Conservation (phyloP, 2,113 vertebrate genomes). For the Leptobrachium ailaonicum region DNA sequence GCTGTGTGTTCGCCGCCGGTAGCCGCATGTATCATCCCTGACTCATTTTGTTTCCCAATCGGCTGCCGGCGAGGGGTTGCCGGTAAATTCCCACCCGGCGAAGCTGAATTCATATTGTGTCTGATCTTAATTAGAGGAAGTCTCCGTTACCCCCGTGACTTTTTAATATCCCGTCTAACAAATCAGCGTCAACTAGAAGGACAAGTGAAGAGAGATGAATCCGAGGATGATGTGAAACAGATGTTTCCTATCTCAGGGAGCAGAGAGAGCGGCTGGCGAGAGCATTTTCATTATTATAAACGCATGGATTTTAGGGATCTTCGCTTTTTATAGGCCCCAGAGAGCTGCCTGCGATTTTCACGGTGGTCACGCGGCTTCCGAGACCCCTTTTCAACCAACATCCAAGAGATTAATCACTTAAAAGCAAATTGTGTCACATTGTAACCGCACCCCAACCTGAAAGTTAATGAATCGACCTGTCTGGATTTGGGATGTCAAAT, state of each 20-base stretch:
- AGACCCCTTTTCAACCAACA: no score
- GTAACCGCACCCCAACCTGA: no score
- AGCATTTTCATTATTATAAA: no score
- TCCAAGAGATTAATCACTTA: no score
- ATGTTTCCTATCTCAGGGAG: neutral
- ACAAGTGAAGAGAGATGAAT: neutral
- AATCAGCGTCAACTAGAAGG: neutral
- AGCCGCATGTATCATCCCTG: neutral
- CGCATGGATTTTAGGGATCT: no score
- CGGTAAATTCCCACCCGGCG: neutral
- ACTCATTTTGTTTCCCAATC: neutral
- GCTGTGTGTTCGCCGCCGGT: neutral
- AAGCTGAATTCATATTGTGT: neutral
- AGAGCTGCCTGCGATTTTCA: no score
- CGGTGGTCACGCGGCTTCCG: no score
- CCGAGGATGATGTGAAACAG: neutral
- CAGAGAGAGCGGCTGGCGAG: neutral
- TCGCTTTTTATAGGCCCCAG: no score
- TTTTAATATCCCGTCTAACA: neutral
- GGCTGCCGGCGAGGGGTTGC: neutral
- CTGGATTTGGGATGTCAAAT: no score
- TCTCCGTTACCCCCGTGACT: neutral
- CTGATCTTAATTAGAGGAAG: neutral
- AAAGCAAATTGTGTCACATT: no score
- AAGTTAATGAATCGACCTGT: no score